These are phyloP conservation scores for Percopsis omiscomaycus DNA, from an alignment of 2,797 vertebrate genomes.

Conservation along the genomic window DNA sequence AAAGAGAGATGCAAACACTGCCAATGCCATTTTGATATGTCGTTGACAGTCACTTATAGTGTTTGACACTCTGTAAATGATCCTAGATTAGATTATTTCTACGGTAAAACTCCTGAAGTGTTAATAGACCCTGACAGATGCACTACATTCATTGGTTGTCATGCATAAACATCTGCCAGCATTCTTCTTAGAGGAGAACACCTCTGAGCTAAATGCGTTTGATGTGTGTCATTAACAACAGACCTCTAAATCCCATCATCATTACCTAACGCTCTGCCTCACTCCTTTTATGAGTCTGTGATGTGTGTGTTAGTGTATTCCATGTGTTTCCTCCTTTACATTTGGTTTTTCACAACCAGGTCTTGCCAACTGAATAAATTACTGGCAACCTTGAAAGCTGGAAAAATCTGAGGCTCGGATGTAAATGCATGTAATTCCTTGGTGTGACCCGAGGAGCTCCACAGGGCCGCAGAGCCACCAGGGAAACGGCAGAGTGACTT, in stretches of 20 bases:
- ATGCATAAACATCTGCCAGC: conserved; percentile 25
- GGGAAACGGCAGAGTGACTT: conserved; percentile 11
- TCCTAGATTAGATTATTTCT: background rate
- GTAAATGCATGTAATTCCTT: background rate
- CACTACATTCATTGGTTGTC: background rate
- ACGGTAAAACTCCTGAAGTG: conserved; percentile 11
- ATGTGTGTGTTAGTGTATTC: conserved; percentile 25
- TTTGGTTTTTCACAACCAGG: conserved; percentile 15
- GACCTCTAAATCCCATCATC: conserved; percentile 61
- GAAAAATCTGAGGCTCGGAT: background rate
- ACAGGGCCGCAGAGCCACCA: conserved; percentile 36
- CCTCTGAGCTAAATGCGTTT: conserved; percentile 38
- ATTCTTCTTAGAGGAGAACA: conserved; percentile 17
- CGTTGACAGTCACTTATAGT: conserved; percentile 6
- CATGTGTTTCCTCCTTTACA: conserved; percentile 40
- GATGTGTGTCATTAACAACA: conserved; percentile 44
- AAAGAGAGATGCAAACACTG: conserved; percentile 4
- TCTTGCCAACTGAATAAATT: conserved; percentile 37
- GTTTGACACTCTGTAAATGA: conserved; percentile 1
- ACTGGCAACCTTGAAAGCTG: conserved; percentile 4
- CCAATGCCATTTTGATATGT: conserved; percentile 16
- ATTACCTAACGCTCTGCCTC: conserved; percentile 45
- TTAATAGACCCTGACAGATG: background rate
- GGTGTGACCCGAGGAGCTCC: too few species aligned
- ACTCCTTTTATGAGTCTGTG: conserved; percentile 51